Evolutionary conservation across 1,140 invertebrate species (phyloP), one percentile per base, ranked within the genome.

Genomic region (Saxidomus purpurata): DNA sequence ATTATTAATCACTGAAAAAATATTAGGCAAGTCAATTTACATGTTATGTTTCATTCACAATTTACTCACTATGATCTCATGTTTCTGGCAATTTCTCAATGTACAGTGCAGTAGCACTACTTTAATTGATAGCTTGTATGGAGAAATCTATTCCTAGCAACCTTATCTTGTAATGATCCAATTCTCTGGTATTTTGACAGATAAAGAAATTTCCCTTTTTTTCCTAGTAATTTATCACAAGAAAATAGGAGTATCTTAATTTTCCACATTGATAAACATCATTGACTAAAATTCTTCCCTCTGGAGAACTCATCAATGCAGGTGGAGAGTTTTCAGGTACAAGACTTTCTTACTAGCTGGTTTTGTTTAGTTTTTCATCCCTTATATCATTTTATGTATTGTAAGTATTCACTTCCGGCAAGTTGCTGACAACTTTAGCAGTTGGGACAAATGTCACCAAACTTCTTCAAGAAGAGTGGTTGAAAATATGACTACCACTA

Each of bases 161-260:
- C 61, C 61, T 67, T 67, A 67, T 67, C 61, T 67, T 67, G n/a
- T 31, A 67, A 67, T 67, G 61, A 67, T 67, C 61, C 25, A 67
- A 67, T 67, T 67, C 31, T 31, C 61, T 25, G 31, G 61, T 36
- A 31, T 8, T 36, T 67, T 67, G 52, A 55, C 52, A 4, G 52
- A 55, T 55, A 55, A 47, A 55, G 52, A 55, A 55, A 55, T 8
- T 22, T 55, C 19, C 19, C 52, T n/a, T 22, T 55, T 55, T 55
- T 55, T 55, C 19, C 52, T 19, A 3, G 13, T 11, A 55, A 19
- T 55, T n/a, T 19, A 55, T 55, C 52, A 55, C 22, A 19, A 11
- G 19, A 19, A 55, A 8, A 55, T 2, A 55, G 19, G 19, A 55
- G 15, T 55, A 55, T n/a, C 52, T 55, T 55, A 55, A 55, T 55